Conservation (phyloP, 2,797 vertebrate genomes). For the Sarcophilus harrisii region DNA sequence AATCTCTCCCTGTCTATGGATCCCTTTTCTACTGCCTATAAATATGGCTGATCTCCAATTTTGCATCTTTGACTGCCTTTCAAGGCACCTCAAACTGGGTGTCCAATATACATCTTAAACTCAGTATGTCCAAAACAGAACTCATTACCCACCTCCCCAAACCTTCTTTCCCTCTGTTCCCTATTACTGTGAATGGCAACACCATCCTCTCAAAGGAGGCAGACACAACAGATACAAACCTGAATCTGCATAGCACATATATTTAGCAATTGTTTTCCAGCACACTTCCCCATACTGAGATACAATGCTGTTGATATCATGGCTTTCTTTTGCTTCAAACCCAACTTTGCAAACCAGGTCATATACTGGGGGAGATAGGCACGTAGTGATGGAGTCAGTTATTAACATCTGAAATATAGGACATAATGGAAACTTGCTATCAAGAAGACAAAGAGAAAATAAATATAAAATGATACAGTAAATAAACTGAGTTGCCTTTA, state of each 20-base stretch:
- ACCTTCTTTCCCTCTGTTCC: neutral
- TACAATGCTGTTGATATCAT: constrained; percentile 77
- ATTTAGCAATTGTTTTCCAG: constrained; percentile 82
- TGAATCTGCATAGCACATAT: constrained; percentile 76
- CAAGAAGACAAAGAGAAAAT: constrained; percentile 4
- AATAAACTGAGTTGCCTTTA: neutral
- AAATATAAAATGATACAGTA: neutral
- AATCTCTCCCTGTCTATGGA: neutral
- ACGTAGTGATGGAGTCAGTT: constrained; percentile 74
- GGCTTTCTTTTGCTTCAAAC: constrained; percentile 79
- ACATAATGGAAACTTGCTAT: constrained; percentile 2
- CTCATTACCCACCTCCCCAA: neutral
- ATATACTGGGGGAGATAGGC: constrained; percentile 85
- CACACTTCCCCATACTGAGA: constrained; percentile 72
- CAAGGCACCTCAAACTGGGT: neutral
- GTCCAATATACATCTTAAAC: neutral
- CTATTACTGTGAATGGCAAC: neutral
- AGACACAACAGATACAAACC: constrained; percentile 78
- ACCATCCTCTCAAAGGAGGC: neutral
- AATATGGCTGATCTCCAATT: neutral
- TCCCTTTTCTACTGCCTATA: neutral
- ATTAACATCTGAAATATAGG: constrained; percentile 76
- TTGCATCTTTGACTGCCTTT: neutral
- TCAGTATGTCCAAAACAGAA: neutral
- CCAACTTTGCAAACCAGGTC: constrained; percentile 84